These are phyloP conservation scores for Epinephelus lanceolatus DNA, from an alignment of 2,113 vertebrate genomes.

Conservation along the genomic window DNA sequence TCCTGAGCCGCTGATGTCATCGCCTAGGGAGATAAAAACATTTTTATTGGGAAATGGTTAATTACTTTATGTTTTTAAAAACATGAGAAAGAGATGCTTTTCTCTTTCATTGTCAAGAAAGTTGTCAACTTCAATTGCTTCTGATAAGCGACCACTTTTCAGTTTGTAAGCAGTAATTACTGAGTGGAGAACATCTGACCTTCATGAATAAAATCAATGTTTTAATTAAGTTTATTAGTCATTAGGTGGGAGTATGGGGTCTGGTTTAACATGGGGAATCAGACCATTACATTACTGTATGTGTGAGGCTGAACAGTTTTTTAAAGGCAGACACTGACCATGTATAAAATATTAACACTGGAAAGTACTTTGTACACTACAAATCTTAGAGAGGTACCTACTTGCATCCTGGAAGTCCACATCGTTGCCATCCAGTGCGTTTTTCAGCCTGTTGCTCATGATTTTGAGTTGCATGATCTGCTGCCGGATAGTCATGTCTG, in stretches of 20 bases:
- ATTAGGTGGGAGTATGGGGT: neutral
- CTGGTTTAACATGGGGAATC: neutral
- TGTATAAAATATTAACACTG: neutral
- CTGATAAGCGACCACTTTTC: neutral
- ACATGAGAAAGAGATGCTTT: neutral
- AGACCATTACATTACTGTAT: neutral
- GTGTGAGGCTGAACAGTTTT: neutral
- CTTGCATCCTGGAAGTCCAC: conserved; percentile 94
- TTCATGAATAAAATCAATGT: conserved; percentile 20
- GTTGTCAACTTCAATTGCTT: neutral
- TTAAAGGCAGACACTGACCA: neutral
- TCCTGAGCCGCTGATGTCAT: conserved; percentile 94
- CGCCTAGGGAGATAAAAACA: conserved; percentile 81
- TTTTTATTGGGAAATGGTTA: neutral
- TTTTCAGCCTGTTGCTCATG: conserved; percentile 94
- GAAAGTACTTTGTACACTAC: neutral
- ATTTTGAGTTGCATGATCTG: conserved; percentile 99
- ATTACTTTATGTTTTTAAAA: neutral
- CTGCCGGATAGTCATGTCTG: conserved; percentile 95
- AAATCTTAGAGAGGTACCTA: conserved; percentile 46
- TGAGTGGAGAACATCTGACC: neutral
- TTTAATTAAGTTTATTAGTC: neutral
- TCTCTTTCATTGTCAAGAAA: neutral
- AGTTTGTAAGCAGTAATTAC: neutral
- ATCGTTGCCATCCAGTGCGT: conserved; percentile 89